Evolutionary conservation across 1,140 invertebrate genomes (phyloP).

Genomic region (Chironomus striatipennis): DNA sequence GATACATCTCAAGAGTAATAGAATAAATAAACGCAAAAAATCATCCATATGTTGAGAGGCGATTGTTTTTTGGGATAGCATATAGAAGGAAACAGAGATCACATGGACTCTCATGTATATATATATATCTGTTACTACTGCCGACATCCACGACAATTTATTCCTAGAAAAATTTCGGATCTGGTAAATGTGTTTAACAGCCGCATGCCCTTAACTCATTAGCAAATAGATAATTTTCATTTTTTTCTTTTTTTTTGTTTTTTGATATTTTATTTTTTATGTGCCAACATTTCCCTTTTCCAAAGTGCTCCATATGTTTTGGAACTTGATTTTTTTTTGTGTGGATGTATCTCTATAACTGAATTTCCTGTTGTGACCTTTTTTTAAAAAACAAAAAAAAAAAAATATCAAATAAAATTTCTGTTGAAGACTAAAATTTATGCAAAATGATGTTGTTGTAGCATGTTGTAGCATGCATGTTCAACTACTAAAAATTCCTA

Average conservation of each 20-base stretch:
- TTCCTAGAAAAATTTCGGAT: not conserved
- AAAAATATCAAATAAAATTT: not conserved
- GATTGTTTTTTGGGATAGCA: not conserved
- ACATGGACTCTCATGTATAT: not conserved
- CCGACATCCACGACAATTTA: constrained; percentile 4
- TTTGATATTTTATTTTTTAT: too few relatives aligned
- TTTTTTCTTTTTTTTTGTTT: not conserved
- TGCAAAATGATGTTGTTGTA: constrained; percentile 7
- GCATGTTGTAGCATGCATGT: not conserved
- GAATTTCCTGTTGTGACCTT: constrained; percentile 7
- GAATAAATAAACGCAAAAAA: not conserved
- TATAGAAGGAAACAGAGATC: not conserved
- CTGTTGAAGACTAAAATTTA: constrained; percentile 3
- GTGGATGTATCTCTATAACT: too few relatives aligned
- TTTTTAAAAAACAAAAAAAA: not conserved
- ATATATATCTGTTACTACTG: not conserved
- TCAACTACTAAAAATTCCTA: not conserved
- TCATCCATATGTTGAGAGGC: constrained; percentile 5
- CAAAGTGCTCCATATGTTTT: constrained; percentile 12
- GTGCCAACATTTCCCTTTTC: not conserved
- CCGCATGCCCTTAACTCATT: constrained; percentile 11
- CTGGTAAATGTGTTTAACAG: constrained; percentile 7
- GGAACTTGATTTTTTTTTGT: constrained; percentile 7
- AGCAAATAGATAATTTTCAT: constrained; percentile 4
- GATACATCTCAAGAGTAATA: not conserved